These are phyloP conservation scores for Tretioscincus oriximinensis DNA, from an alignment of 2,113 vertebrate genomes.

Conservation along the genomic window DNA sequence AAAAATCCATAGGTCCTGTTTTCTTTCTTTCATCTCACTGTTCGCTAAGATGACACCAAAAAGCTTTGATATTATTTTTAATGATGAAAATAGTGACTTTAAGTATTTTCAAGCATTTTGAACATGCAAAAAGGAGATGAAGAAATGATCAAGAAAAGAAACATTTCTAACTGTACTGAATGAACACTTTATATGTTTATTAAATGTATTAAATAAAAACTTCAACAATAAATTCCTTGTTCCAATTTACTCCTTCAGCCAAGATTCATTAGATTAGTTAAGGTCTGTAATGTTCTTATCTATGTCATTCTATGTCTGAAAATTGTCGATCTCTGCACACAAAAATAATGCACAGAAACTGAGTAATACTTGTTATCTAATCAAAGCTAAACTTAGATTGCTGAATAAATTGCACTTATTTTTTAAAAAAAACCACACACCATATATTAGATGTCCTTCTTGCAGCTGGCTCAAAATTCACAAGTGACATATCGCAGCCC, in stretches of 20 bases:
- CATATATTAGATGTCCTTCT: constrained; percentile 97
- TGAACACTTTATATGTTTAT: too few relatives aligned
- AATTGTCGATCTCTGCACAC: background rate
- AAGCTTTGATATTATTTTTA: too few relatives aligned
- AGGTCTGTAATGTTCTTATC: background rate
- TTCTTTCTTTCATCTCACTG: too few relatives aligned
- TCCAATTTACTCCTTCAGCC: background rate
- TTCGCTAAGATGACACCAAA: too few relatives aligned
- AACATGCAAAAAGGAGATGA: background rate
- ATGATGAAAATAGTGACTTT: background rate
- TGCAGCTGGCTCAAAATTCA: constrained; percentile 96
- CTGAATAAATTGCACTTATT: constrained; percentile 31
- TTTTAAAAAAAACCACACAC: constrained; percentile 75
- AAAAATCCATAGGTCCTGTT: too few relatives aligned
- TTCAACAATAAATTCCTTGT: background rate
- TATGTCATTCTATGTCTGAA: background rate
- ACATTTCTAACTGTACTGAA: background rate
- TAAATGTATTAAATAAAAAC: too few relatives aligned
- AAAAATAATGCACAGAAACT: background rate
- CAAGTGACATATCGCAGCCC: constrained; percentile 95
- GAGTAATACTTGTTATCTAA: constrained; percentile 22
- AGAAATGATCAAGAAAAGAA: background rate
- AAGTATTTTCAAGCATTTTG: background rate
- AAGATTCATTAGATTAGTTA: background rate
- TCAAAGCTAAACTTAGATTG: background rate